These are phyloP conservation scores for Sarcophaga bullata DNA, from an alignment of 1,140 invertebrate species.

Conservation along the genomic window DNA sequence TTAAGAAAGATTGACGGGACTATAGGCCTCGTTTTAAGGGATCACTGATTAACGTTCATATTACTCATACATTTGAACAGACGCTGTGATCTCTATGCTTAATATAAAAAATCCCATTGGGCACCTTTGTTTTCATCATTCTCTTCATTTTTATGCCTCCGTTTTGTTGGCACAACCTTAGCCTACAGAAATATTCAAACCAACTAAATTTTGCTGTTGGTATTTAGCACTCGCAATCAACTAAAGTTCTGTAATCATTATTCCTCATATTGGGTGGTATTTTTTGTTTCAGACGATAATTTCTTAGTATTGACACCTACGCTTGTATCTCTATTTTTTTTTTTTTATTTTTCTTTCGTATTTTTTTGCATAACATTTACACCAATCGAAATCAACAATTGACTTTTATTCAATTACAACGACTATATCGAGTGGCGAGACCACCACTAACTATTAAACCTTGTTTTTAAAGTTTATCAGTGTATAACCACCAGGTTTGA, in stretches of 20 bases:
- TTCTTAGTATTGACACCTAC: conserved; percentile 44
- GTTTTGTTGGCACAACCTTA: not conserved
- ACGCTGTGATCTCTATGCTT: too few species aligned
- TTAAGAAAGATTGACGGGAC: too few species aligned
- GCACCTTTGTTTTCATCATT: not conserved
- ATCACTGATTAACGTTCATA: too few species aligned
- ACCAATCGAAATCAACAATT: conserved; percentile 39
- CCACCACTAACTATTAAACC: conserved; percentile 38
- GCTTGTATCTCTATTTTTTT: not conserved
- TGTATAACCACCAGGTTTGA: conserved; percentile 28
- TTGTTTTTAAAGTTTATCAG: conserved; percentile 35
- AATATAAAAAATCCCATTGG: too few species aligned
- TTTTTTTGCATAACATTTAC: not conserved
- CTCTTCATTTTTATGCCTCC: too few species aligned
- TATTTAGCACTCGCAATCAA: not conserved
- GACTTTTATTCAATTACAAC: conserved; percentile 40
- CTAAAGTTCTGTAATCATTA: not conserved
- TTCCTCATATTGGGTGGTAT: conserved; percentile 43
- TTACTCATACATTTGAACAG: too few species aligned
- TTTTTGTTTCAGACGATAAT: conserved; percentile 40
- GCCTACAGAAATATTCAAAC: not conserved
- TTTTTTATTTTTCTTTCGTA: not conserved
- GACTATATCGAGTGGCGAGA: conserved; percentile 37
- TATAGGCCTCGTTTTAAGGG: too few species aligned
- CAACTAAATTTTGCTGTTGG: not conserved